A percentile compares a stretch with the other conserved stretches of the same genome.
phyloP scores from a whole-genome alignment of 2,113 vertebrate species.

The Sturnus vulgaris region DNA sequence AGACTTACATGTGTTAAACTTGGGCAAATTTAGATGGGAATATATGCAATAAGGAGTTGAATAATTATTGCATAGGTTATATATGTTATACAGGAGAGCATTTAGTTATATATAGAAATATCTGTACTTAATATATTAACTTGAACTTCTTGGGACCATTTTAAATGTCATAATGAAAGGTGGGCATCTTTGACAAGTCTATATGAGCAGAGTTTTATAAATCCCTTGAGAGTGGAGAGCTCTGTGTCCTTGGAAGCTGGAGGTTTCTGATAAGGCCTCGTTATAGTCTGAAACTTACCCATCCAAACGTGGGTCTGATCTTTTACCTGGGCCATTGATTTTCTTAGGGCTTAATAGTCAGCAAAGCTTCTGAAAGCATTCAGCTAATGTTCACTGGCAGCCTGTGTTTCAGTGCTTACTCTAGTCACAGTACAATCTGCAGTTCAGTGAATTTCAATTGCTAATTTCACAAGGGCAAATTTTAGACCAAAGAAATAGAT shows the following conservation, averaged over 20 bases:
- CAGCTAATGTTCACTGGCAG: background rate
- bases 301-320: background rate
- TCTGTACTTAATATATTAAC: rapidly evolving
- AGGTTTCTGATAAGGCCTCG: background rate
- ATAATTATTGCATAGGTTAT: background rate
- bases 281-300: background rate
- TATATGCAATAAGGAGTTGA: background rate
- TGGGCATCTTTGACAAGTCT: background rate
- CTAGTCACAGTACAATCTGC: background rate
- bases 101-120: background rate
- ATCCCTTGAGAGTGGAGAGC: background rate
- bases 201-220: background rate
- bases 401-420: background rate
- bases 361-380: background rate
- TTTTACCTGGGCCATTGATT: background rate
- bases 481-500: background rate
- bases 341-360: background rate
- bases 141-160: background rate
- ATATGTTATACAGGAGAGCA: background rate
- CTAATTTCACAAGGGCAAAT: background rate
- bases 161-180: background rate
- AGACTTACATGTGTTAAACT: background rate
- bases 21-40: background rate
- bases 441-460: background rate
- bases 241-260: background rate